Base-by-base conservation (phyloP, 2,888 invertebrate genomes). In the Harpagoxenus sublaevis region DNA sequence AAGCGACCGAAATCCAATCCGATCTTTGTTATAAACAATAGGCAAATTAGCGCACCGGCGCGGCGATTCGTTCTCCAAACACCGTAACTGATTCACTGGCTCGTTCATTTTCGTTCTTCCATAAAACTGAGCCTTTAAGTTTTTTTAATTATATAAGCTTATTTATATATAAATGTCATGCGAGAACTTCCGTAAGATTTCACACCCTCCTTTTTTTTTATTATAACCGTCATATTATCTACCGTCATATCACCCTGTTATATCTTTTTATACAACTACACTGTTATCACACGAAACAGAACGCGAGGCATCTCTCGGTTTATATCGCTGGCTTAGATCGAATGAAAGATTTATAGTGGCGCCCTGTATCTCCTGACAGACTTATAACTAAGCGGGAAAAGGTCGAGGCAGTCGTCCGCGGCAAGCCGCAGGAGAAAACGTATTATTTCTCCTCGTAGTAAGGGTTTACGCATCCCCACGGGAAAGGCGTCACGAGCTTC, bases 301-400 rank as follows among this genome's bases (percentile, higher is more conserved):
- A 71, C 35, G 23, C 23, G 28, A 15, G 31, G n/a, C 71, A 18
- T 45, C 66, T 45, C 66, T 57, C n/a, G 31, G 23, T 45, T 45
- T 45, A 71, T 68, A 31, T 68, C 35, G 78, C 48, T 12, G 23
- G 60, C 79, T 48, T 62, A 79, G 83, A 83, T 90, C 84, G 85
- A 86, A 87, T 86, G 83, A 89, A 87, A 89, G 90, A 90, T 89
- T 87, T 89, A 88, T 88, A 86, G 84, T 75, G 57, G n/a, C 78
- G 63, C 81, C 87, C 83, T 88, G 87, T 85, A 84, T 88, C 86
- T 87, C 83, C 85, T 65, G 65, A 57, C 83, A 60, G 73, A 79
- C 71, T 89, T 85, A 88, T 5, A 35, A 89, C 87, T 86, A 82
- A 77, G 82, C 79, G 85, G 63, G 81, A 82, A 82, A 87, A 83